These are phyloP conservation scores for Drosophila dunni DNA, from an alignment of 1,140 invertebrate species.

Conservation along the genomic window DNA sequence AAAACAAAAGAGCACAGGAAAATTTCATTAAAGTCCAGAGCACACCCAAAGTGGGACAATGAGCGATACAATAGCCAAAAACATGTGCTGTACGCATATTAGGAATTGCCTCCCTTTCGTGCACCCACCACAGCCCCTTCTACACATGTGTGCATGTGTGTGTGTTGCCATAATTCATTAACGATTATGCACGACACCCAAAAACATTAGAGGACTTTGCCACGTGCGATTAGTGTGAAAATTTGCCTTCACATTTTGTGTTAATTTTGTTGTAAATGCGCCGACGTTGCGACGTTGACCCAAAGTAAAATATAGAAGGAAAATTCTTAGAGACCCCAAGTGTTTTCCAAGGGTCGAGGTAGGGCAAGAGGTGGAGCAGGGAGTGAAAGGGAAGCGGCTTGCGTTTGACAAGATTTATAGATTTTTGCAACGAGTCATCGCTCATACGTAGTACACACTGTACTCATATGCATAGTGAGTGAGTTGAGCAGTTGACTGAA, in stretches of 20 bases:
- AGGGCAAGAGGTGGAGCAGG: neutral
- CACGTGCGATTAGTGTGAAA: conserved; percentile 52
- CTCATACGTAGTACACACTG: conserved; percentile 41
- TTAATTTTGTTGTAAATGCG: conserved; percentile 59
- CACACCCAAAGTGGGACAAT: conserved; percentile 17
- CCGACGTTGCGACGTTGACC: conserved; percentile 25
- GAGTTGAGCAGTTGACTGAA: conserved; percentile 51
- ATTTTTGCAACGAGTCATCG: conserved; percentile 68
- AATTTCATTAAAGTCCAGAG: conserved; percentile 67
- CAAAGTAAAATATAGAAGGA: conserved; percentile 13
- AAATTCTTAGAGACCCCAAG: conserved; percentile 1
- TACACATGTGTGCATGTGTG: conserved; percentile 17
- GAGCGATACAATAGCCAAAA: conserved; percentile 50
- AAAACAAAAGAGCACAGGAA: conserved; percentile 70
- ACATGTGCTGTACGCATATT: conserved; percentile 73
- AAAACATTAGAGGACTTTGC: conserved; percentile 48
- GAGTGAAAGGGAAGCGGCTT: neutral
- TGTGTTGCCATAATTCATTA: conserved; percentile 72
- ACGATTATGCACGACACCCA: conserved; percentile 76
- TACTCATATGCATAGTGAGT: conserved; percentile 34
- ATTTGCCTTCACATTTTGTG: conserved; percentile 63
- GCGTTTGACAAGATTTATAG: conserved; percentile 72
- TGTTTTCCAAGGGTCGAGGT: neutral
- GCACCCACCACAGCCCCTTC: neutral
- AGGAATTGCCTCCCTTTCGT: neutral